phyloP scores from a whole-genome alignment of 2,797 vertebrate species.

The Hippoglossus hippoglossus region DNA sequence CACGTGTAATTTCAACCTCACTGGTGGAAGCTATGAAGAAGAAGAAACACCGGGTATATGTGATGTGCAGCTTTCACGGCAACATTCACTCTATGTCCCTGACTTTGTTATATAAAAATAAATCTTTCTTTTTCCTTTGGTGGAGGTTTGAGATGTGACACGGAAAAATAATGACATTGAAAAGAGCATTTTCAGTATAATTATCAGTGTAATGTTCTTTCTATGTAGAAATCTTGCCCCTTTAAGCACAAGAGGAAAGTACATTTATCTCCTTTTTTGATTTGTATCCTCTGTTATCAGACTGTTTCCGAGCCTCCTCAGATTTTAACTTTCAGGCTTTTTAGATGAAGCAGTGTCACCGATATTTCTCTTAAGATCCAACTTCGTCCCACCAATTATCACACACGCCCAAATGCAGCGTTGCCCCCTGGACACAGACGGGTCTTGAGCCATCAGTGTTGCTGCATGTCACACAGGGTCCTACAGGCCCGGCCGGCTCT shows the following conservation, averaged over 20 bases:
- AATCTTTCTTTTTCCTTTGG: background rate
- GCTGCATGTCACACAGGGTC: slow-evolving; percentile 75
- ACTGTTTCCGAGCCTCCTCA: background rate
- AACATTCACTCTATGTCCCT: background rate
- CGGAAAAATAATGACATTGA: background rate
- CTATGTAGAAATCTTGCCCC: background rate
- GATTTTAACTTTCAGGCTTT: slow-evolving; percentile 18
- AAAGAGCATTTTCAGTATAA: too few species aligned
- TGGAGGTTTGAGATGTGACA: background rate
- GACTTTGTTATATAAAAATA: background rate
- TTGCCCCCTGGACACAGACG: slow-evolving; percentile 76
- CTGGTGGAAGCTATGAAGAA: background rate
- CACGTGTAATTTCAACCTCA: background rate
- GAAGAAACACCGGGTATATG: background rate
- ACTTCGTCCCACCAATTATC: slow-evolving; percentile 67
- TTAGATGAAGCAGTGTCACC: slow-evolving; percentile 15
- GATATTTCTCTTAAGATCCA: slow-evolving; percentile 44
- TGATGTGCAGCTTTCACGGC: too few species aligned
- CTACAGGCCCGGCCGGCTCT: slow-evolving; percentile 70
- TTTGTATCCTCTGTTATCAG: background rate
- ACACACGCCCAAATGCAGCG: slow-evolving; percentile 26
- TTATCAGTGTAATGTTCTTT: background rate
- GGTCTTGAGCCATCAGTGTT: slow-evolving; percentile 75
- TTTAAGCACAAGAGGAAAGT: background rate
- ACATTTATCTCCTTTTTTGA: background rate